Conservation (phyloP, 2,888 invertebrate species). For the Arge pagana region DNA sequence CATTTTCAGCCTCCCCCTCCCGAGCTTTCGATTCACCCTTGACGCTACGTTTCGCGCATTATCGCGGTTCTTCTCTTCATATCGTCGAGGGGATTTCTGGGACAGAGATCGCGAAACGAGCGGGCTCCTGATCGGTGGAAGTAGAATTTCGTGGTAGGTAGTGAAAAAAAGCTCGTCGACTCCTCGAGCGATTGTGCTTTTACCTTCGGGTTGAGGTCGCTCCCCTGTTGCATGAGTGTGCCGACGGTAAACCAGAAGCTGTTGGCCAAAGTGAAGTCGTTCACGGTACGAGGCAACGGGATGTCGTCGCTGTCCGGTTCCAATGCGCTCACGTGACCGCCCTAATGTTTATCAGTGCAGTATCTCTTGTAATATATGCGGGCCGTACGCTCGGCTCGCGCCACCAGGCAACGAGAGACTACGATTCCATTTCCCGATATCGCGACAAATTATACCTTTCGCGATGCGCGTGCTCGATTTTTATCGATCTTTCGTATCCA, state of each 20-base stretch:
- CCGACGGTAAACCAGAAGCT: slow-evolving; percentile 97
- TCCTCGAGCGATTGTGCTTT: too few relatives aligned
- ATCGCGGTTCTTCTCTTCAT: too few relatives aligned
- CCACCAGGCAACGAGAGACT: not conserved
- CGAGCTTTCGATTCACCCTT: too few relatives aligned
- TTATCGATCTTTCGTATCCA: too few relatives aligned
- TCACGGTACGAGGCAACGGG: slow-evolving; percentile 63
- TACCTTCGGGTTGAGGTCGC: slow-evolving; percentile 91
- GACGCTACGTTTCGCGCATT: too few relatives aligned
- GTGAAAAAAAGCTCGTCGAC: too few relatives aligned
- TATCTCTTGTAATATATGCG: slow-evolving; percentile 41
- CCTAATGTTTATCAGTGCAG: slow-evolving; percentile 51
- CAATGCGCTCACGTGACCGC: slow-evolving; percentile 53
- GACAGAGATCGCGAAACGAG: too few relatives aligned
- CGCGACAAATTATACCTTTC: too few relatives aligned
- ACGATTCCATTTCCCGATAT: not conserved
- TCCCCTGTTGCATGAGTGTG: slow-evolving; percentile 92
- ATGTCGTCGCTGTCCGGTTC: slow-evolving; percentile 55
- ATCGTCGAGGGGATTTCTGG: too few relatives aligned
- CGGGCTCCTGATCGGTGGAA: too few relatives aligned
- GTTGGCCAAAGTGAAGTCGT: slow-evolving; percentile 84
- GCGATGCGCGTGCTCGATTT: too few relatives aligned
- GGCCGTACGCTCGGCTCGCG: not conserved
- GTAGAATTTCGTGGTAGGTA: too few relatives aligned
- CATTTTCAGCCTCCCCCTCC: slow-evolving; percentile 8